phyloP scores from a whole-genome alignment of 2,113 vertebrate genomes.

The Microtus montanus region DNA sequence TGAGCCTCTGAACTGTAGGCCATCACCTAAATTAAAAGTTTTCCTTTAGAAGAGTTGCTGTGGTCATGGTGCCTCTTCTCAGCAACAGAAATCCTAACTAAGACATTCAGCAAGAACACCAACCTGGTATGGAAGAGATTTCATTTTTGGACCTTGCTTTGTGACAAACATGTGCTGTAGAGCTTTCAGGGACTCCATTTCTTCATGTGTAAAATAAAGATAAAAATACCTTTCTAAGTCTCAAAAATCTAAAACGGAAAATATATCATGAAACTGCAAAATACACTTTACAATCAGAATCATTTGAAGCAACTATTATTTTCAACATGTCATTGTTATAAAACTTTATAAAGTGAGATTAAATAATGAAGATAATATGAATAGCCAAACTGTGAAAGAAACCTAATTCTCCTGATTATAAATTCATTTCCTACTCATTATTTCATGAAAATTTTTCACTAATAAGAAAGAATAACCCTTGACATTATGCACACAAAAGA shows the following conservation, averaged over 20 bases:
- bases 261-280: slow-evolving; percentile 20
- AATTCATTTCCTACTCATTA: neutral
- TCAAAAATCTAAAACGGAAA: slow-evolving; percentile 15
- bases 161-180: neutral
- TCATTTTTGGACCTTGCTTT: neutral
- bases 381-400: neutral
- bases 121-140: neutral
- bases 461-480: neutral
- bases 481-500: neutral
- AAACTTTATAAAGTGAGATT: neutral
- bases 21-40: too few relatives aligned
- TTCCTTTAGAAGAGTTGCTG: too few relatives aligned
- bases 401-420: neutral
- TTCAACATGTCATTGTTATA: neutral
- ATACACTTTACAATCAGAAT: neutral
- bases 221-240: neutral
- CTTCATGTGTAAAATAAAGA: neutral
- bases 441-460: neutral
- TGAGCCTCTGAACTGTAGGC: too few relatives aligned
- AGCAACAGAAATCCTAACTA: too few relatives aligned
- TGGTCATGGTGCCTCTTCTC: too few relatives aligned
- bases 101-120: neutral
- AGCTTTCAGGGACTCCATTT: neutral
- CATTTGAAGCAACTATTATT: slow-evolving; percentile 21
- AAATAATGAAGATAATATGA: neutral